Percentiles rank a stretch among this genome's conserved stretches.
phyloP scores from a whole-genome alignment of 2,888 invertebrate species.

The Tiliacea aurago region DNA sequence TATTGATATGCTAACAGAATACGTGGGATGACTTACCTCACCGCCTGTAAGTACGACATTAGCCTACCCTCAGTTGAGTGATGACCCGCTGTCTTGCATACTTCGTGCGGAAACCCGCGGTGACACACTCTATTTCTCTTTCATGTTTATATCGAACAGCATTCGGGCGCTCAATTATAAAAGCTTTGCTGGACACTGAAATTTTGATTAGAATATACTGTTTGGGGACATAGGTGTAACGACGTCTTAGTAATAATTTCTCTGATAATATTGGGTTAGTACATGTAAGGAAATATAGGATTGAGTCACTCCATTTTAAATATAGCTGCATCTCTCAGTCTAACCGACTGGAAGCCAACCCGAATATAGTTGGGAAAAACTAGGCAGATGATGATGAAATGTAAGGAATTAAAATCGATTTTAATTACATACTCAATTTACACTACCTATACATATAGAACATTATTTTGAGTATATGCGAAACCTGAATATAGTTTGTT shows the following conservation, averaged over 20 bases:
- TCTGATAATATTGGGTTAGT: background rate
- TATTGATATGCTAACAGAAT: background rate
- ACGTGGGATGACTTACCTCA: background rate
- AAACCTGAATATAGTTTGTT: too few relatives aligned
- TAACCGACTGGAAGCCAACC: too few relatives aligned
- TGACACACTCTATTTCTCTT: slow-evolving; percentile 38
- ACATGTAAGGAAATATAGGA: too few relatives aligned
- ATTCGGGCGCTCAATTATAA: slow-evolving; percentile 10
- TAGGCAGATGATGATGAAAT: too few relatives aligned
- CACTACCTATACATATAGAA: too few relatives aligned
- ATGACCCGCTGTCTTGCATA: slow-evolving; percentile 17
- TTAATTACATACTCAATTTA: background rate
- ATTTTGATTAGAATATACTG: background rate
- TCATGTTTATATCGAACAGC: slow-evolving; percentile 10
- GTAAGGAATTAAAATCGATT: background rate
- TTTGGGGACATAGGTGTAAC: background rate
- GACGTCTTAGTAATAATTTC: background rate
- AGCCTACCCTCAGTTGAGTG: slow-evolving; percentile 27
- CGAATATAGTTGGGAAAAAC: too few relatives aligned
- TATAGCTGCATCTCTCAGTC: too few relatives aligned
- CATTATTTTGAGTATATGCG: too few relatives aligned
- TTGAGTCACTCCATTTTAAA: too few relatives aligned
- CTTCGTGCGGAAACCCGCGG: slow-evolving; percentile 28
- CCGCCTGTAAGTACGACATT: background rate
- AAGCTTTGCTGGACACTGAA: slow-evolving; percentile 1